These are phyloP conservation scores for Tachysurus vachellii DNA, from an alignment of 2,113 vertebrate species.

Conservation along the genomic window DNA sequence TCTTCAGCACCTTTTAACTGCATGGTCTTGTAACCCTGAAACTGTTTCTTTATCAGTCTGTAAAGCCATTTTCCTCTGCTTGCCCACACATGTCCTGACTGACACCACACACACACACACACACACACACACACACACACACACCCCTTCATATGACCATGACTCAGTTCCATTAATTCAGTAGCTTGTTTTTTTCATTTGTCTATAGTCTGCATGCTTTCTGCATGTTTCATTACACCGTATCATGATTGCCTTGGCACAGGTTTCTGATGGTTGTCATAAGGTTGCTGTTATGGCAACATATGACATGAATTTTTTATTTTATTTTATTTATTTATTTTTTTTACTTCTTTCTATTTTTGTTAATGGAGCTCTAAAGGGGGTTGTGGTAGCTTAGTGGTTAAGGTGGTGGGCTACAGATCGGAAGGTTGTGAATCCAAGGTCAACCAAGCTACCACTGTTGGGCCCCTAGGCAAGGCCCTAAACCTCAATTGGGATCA, in stretches of 20 bases:
- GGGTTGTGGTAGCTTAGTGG: too few species aligned
- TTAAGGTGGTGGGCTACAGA: too few species aligned
- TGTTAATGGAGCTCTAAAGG: background rate
- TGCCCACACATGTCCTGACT: slow-evolving; percentile 23
- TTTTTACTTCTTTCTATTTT: background rate
- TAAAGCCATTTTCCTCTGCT: slow-evolving; percentile 49
- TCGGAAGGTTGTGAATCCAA: too few species aligned
- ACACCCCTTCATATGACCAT: background rate
- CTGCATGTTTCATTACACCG: background rate
- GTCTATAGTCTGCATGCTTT: background rate
- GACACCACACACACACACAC: background rate
- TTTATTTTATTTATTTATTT: too few species aligned
- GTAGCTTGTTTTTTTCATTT: background rate
- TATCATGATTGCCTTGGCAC: background rate
- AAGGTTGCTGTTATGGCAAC: background rate
- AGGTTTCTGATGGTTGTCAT: background rate
- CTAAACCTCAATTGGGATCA: too few species aligned
- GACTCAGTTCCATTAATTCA: background rate
- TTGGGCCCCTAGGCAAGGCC: too few species aligned
- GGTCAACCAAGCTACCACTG: too few species aligned
- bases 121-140: background rate
- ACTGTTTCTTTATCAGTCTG: slow-evolving; percentile 4
- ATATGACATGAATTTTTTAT: background rate
- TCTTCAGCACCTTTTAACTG: background rate
- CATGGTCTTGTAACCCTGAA: background rate